Conservation (phyloP, 2,888 invertebrate genomes). For the Sycophila texana region DNA sequence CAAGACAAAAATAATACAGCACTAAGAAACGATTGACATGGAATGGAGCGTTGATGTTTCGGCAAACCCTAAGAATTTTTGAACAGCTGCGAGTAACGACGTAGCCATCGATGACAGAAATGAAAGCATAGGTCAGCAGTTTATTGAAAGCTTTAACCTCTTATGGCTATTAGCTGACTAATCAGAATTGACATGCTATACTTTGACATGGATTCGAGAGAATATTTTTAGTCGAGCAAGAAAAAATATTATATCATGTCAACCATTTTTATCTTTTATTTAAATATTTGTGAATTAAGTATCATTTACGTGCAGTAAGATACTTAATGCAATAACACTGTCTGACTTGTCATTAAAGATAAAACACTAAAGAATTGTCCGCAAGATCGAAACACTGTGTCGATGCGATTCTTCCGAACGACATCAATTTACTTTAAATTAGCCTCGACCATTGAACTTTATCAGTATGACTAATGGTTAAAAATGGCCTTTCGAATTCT, state of each 20-base stretch:
- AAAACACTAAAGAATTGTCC: too few relatives aligned
- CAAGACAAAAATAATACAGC: conserved; percentile 66
- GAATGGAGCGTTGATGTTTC: conserved; percentile 55
- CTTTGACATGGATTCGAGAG: conserved; percentile 7
- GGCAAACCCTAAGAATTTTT: conserved; percentile 6
- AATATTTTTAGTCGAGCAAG: conserved; percentile 14
- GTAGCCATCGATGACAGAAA: conserved; percentile 27
- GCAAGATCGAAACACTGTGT: too few relatives aligned
- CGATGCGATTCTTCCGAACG: too few relatives aligned
- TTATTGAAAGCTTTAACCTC: not conserved
- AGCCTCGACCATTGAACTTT: not conserved
- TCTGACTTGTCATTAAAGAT: too few relatives aligned
- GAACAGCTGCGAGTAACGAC: conserved; percentile 35
- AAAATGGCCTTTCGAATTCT: not conserved
- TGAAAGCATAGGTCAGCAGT: conserved; percentile 45
- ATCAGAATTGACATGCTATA: conserved; percentile 34
- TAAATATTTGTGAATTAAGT: not conserved
- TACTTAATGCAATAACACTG: too few relatives aligned
- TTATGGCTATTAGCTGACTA: conserved; percentile 41
- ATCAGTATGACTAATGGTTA: conserved; percentile 17
- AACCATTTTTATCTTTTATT: not conserved
- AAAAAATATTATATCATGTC: not conserved
- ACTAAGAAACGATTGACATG: conserved; percentile 57
- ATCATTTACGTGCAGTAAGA: too few relatives aligned
- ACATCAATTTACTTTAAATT: too few relatives aligned